These are phyloP conservation scores for Eulemur rufifrons DNA, from an alignment of 2,113 vertebrate genomes.

Conservation along the genomic window DNA sequence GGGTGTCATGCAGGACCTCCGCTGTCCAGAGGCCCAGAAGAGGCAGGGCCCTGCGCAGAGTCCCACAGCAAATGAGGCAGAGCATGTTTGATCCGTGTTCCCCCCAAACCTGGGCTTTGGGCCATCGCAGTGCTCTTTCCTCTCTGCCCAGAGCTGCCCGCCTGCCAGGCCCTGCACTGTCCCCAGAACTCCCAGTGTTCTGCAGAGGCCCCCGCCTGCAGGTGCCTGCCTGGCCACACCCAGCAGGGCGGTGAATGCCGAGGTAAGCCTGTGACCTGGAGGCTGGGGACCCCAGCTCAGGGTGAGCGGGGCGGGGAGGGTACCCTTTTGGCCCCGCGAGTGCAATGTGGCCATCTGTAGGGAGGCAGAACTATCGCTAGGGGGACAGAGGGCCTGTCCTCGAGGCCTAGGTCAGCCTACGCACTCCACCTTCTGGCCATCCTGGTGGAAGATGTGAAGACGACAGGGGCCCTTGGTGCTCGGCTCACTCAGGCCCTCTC, in stretches of 20 bases:
- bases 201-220: slow-evolving; percentile 79
- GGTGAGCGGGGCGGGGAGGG: background rate
- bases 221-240: slow-evolving; percentile 88
- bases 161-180: slow-evolving; percentile 85
- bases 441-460: background rate
- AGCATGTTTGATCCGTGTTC: background rate
- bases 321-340: background rate
- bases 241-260: slow-evolving; percentile 73
- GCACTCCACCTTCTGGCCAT: background rate
- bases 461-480: background rate
- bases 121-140: background rate
- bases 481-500: background rate
- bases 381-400: background rate
- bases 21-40: background rate
- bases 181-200: slow-evolving; percentile 87
- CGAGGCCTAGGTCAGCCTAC: background rate
- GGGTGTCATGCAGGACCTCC: background rate
- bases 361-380: background rate
- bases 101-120: background rate
- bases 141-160: slow-evolving; percentile 84
- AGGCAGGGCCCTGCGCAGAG: background rate
- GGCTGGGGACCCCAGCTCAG: rapidly evolving
- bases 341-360: background rate
- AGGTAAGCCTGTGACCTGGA: slow-evolving; percentile 75
- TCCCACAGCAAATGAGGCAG: background rate